Conservation (phyloP, 2,797 vertebrate genomes). For the Dryobates pubescens region DNA sequence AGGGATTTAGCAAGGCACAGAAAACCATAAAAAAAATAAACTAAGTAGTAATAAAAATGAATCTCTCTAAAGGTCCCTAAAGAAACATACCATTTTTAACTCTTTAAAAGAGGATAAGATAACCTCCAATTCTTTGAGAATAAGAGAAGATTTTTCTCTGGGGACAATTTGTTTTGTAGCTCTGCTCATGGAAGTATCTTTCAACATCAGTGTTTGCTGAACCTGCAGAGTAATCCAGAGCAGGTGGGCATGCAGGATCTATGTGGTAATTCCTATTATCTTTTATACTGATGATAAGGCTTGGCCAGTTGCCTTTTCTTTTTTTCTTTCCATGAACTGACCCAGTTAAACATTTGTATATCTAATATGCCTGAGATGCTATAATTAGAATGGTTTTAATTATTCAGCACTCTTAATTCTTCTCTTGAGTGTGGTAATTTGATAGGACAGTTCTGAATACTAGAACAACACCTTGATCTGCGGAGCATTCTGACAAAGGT, state of each 20-base stretch:
- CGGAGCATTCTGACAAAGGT: neutral
- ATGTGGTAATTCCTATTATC: neutral
- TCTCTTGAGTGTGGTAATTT: constrained; percentile 1
- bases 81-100: neutral
- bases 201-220: neutral
- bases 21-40: neutral
- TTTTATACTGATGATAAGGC: neutral
- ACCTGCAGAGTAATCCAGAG: neutral
- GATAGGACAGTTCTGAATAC: neutral
- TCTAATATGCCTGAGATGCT: constrained; percentile 17
- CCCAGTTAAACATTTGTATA: neutral
- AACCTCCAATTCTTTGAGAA: neutral
- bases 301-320: neutral
- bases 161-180: neutral
- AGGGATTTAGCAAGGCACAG: neutral
- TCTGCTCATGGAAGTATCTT: neutral
- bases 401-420: constrained; percentile 58
- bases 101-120: neutral
- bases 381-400: constrained; percentile 51
- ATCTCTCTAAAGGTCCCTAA: neutral
- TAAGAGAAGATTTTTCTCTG: neutral
- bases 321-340: neutral
- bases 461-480: neutral
- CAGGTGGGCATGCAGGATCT: neutral
- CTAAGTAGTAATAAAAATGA: neutral